phyloP scores from a whole-genome alignment of 2,888 invertebrate species.

The Pheosia tremula region DNA sequence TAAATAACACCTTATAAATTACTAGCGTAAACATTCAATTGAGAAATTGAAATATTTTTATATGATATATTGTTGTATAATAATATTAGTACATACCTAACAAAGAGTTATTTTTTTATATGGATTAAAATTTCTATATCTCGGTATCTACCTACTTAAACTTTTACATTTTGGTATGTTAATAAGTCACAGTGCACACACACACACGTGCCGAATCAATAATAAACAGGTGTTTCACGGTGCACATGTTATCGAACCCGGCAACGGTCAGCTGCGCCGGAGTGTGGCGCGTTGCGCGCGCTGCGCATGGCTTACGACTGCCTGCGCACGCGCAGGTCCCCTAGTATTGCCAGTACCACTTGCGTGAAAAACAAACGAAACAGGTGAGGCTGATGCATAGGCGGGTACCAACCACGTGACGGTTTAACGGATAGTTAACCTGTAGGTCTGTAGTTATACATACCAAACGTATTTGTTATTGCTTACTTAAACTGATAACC shows the following conservation, averaged over 20 bases:
- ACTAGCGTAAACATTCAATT: too few relatives aligned
- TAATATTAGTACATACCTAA: background rate
- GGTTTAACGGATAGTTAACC: conserved; percentile 7
- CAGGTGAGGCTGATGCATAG: background rate
- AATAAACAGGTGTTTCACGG: conserved; percentile 40
- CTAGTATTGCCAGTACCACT: conserved; percentile 2
- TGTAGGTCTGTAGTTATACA: background rate
- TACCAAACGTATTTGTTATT: too few relatives aligned
- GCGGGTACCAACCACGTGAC: background rate
- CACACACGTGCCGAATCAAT: conserved; percentile 26
- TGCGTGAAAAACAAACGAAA: background rate
- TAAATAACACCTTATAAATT: background rate
- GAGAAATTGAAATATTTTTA: too few relatives aligned
- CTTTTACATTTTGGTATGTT: background rate
- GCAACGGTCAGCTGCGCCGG: conserved; percentile 28
- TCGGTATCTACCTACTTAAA: background rate
- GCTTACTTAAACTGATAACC: too few relatives aligned
- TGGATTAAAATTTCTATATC: background rate
- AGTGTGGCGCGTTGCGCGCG: conserved; percentile 68
- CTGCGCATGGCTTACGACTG: conserved; percentile 61
- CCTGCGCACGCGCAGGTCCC: conserved; percentile 32
- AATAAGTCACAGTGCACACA: background rate
- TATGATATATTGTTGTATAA: background rate
- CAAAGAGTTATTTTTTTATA: background rate
- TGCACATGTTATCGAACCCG: conserved; percentile 47